Conservation (phyloP, 2,113 vertebrate genomes). For the Crocuta crocuta region DNA sequence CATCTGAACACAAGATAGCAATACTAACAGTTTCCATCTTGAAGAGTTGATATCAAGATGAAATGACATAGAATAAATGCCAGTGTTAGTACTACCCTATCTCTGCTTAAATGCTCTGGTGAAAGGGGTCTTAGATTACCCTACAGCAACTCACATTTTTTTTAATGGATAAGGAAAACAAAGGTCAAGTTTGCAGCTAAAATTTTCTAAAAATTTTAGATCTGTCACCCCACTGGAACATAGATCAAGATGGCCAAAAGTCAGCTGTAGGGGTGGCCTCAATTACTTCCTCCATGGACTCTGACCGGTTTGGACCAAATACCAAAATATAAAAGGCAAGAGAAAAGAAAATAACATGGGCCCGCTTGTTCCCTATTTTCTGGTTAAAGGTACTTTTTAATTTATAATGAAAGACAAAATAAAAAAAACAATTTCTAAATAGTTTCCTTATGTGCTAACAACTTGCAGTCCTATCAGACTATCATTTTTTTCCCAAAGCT, state of each 20-base stretch:
- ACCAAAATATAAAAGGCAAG: slow-evolving; percentile 22
- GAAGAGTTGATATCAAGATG: neutral
- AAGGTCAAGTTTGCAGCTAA: neutral
- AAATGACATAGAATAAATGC: neutral
- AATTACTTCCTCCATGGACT: neutral
- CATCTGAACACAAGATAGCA: slow-evolving; percentile 20
- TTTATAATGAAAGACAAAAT: neutral
- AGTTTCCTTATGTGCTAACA: neutral
- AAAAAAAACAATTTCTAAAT: neutral
- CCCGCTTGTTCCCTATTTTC: neutral
- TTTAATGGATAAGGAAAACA: neutral
- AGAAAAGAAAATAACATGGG: neutral
- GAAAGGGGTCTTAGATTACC: neutral
- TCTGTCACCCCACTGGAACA: neutral
- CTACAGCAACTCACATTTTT: neutral
- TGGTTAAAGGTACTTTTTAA: neutral
- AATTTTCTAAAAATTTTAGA: neutral
- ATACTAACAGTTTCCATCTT: neutral
- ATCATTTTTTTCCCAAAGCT: slow-evolving; percentile 16
- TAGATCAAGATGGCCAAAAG: neutral
- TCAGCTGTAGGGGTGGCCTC: neutral
- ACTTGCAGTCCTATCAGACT: neutral
- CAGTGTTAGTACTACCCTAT: neutral
- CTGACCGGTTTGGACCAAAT: neutral
- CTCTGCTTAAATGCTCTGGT: neutral